Base-by-base conservation (phyloP, 2,797 vertebrate genomes). In the Molossus molossus region DNA sequence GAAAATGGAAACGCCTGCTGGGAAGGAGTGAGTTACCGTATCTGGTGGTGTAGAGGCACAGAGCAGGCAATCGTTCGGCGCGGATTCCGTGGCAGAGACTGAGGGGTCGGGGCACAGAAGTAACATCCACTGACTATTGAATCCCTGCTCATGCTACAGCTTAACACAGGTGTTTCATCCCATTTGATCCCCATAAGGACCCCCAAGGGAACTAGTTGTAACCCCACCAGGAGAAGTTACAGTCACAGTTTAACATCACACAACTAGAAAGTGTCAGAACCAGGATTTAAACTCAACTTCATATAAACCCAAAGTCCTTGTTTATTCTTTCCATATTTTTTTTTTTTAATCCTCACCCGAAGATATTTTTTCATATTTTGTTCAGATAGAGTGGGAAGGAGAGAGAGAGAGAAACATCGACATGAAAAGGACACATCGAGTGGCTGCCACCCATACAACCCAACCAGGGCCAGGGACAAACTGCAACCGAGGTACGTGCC, bases 1-100 rank as follows among this genome's bases (percentile, higher is more conserved):
- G 83, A 86, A 82, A 86, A 70, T 89, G 91, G 96, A 88, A 87
- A 84, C 10, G 8, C 75, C 80, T 91, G 48, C 70, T 93, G 37
- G 57, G 80, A 88, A 89, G 75, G 37, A 94, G 67, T 87, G 90
- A 80, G 55, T 90, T 90, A 55, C 4, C 14, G 77, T 75, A 94
- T 76, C 48, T 75, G 60, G 86, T 69, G 60, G 60, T 87, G 25
- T 23, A 50, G 83, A 95, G 70, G 40, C 48, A 45, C 88, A 60
- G 53, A 25, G 60, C 25, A 55, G 58, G 65, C 33, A 53, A 7
- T 27, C 6, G 0, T 80, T 55, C 45, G 25, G n/a, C 76, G 29
- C 48, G 53, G 76, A 53, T 23, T 79, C 50, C 18, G 15, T 25
- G 33, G 48, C 9, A 25, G 13, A 86, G 70, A 55, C 57, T 4